Conservation (phyloP, 2,113 vertebrate genomes). For the Panthera uncia region DNA sequence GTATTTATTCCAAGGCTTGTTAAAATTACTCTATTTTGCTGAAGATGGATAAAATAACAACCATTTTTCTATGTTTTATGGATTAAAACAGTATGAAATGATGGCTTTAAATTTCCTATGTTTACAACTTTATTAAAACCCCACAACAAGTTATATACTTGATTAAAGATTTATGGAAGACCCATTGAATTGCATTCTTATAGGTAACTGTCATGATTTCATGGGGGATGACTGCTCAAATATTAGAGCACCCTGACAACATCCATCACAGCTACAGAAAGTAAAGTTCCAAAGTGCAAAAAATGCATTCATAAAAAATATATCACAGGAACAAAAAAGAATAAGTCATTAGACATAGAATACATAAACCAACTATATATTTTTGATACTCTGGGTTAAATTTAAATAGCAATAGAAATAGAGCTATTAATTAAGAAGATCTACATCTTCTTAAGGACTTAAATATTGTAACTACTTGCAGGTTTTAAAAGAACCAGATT, state of each 20-base stretch:
- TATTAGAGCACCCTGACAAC: background rate
- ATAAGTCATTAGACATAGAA: background rate
- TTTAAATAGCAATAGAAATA: background rate
- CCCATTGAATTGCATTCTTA: background rate
- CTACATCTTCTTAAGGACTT: background rate
- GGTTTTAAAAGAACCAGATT: background rate
- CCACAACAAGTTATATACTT: constrained; percentile 67
- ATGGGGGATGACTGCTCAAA: background rate
- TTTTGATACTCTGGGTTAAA: background rate
- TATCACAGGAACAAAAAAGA: background rate
- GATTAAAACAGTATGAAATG: constrained; percentile 81
- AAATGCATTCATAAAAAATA: background rate
- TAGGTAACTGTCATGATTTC: constrained; percentile 26
- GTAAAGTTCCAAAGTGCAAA: background rate
- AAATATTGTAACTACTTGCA: background rate
- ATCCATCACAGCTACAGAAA: background rate
- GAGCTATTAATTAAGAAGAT: background rate
- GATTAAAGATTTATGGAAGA: constrained; percentile 52
- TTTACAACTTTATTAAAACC: constrained; percentile 79
- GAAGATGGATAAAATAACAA: constrained; percentile 79
- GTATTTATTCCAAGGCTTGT: constrained; percentile 82
- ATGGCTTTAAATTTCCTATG: constrained; percentile 77
- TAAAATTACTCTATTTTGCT: constrained; percentile 78
- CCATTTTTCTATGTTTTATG: constrained; percentile 77
- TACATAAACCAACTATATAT: background rate